Evolutionary conservation across 2,888 invertebrate genomes (phyloP).

Genomic region (Noctua janthe): DNA sequence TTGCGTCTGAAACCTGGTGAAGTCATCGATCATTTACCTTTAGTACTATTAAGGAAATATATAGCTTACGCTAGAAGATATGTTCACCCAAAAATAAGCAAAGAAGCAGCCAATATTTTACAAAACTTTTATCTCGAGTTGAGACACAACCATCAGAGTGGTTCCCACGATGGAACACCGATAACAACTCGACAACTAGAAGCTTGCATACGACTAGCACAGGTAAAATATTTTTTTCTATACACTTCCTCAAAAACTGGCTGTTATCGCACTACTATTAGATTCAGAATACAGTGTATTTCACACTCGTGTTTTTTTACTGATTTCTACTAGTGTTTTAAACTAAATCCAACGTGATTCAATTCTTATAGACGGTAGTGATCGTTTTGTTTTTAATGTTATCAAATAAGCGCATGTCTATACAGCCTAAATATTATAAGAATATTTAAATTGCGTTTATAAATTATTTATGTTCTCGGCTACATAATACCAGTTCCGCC

Average conservation of each 20-base stretch:
- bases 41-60: slow-evolving; percentile 95
- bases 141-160: slow-evolving; percentile 92
- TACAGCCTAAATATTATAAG: too few species aligned
- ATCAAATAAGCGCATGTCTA: too few species aligned
- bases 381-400: too few species aligned
- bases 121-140: slow-evolving; percentile 95
- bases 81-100: slow-evolving; percentile 94
- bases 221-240: slow-evolving; percentile 82
- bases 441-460: too few species aligned
- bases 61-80: slow-evolving; percentile 97
- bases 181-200: slow-evolving; percentile 96
- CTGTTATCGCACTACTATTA: neutral
- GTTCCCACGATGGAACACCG: slow-evolving; percentile 92
- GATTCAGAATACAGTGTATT: neutral
- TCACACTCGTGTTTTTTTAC: neutral
- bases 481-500: too few species aligned
- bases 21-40: slow-evolving; percentile 93
- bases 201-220: slow-evolving; percentile 96
- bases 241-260: neutral
- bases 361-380: too few species aligned
- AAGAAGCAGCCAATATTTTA: slow-evolving; percentile 93
- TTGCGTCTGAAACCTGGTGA: slow-evolving; percentile 91
- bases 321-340: too few species aligned
- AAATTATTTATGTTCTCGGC: too few species aligned
- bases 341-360: too few species aligned